phyloP scores from a whole-genome alignment of 2,797 vertebrate species.

The Spondyliosoma cantharus region DNA sequence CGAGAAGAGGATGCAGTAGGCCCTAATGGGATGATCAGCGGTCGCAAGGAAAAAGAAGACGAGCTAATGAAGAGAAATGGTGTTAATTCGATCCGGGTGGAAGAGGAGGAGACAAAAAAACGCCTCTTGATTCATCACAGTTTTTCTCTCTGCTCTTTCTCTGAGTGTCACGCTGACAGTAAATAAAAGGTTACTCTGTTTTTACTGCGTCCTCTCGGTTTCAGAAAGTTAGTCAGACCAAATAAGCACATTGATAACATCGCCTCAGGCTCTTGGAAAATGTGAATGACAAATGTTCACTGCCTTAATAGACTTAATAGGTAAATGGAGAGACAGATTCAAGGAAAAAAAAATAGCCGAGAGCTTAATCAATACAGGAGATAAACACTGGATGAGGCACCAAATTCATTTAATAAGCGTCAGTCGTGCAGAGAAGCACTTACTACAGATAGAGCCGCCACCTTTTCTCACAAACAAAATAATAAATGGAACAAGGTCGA shows the following conservation, averaged over 20 bases:
- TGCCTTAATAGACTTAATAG: background rate
- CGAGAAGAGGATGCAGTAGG: conserved; percentile 41
- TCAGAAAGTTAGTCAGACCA: background rate
- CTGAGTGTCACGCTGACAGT: background rate
- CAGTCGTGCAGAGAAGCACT: background rate
- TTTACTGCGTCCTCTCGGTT: background rate
- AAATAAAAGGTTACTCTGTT: background rate
- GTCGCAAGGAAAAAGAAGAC: conserved; percentile 43
- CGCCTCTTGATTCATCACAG: background rate
- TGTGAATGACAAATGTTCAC: background rate
- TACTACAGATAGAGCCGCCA: background rate
- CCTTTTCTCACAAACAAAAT: too few relatives aligned
- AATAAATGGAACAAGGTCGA: too few relatives aligned
- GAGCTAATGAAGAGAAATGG: conserved; percentile 66
- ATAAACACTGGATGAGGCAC: background rate
- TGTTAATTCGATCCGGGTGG: conserved; percentile 51
- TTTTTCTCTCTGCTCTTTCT: background rate
- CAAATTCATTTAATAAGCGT: background rate
- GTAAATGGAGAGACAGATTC: background rate
- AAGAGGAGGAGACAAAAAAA: conserved; percentile 7
- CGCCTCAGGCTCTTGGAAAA: too few relatives aligned
- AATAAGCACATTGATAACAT: background rate
- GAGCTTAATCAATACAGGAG: background rate
- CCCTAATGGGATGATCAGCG: conserved; percentile 58
- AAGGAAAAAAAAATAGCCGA: background rate